phyloP scores from a whole-genome alignment of 1,140 invertebrate genomes.

The Brachionus sp. region DNA sequence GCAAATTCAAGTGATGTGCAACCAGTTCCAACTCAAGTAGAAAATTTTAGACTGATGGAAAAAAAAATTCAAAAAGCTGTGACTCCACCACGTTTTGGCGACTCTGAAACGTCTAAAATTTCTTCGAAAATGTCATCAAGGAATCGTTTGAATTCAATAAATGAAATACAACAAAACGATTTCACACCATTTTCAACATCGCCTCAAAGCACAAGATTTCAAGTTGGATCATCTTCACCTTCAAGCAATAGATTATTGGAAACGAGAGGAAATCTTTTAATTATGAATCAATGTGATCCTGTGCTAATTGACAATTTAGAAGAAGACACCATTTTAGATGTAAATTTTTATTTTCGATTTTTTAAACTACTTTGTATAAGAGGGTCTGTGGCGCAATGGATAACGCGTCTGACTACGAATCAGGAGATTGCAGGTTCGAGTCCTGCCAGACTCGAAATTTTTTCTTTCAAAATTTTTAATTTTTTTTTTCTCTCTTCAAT shows the following conservation, averaged over 20 bases:
- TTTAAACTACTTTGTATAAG: not conserved
- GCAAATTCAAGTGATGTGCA: not conserved
- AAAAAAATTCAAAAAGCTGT: constrained; percentile 5
- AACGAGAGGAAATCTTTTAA: not conserved
- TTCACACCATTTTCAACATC: not conserved
- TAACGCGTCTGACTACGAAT: constrained; percentile 40
- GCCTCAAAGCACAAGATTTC: not conserved
- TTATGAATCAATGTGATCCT: constrained; percentile 14
- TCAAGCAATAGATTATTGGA: constrained; percentile 13
- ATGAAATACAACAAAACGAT: not conserved
- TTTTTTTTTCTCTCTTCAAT: not conserved
- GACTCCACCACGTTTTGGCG: not conserved
- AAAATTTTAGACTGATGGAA: constrained; percentile 32
- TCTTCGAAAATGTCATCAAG: not conserved
- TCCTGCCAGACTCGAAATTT: constrained; percentile 34
- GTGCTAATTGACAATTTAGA: constrained; percentile 33
- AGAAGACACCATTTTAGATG: constrained; percentile 41
- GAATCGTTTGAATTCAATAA: constrained; percentile 19
- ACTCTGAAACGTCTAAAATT: not conserved
- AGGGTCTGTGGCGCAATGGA: constrained; percentile 36
- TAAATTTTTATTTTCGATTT: not conserved
- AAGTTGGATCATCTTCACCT: constrained; percentile 25
- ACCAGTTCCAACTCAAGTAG: constrained; percentile 19
- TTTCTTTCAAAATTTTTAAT: not conserved
- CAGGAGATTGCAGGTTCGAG: constrained; percentile 38